Conservation (phyloP, 2,113 vertebrate species). For the Andinoacara biseriatus region DNA sequence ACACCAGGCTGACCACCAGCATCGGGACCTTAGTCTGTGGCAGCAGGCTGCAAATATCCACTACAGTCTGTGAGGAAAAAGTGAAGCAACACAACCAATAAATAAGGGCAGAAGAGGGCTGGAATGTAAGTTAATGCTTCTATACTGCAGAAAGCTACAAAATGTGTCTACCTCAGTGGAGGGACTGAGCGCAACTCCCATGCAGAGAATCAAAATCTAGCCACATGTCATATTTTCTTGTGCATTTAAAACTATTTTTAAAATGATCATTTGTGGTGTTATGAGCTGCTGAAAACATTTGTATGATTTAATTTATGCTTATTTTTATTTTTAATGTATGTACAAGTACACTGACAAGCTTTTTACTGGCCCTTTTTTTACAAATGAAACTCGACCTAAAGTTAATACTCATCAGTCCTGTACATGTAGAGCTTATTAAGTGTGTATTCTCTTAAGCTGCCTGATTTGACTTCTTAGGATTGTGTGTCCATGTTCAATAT, state of each 20-base stretch:
- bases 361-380: neutral
- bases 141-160: neutral
- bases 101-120: neutral
- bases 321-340: neutral
- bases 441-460: neutral
- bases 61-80: constrained; percentile 76
- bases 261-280: neutral
- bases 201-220: neutral
- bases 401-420: neutral
- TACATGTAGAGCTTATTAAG: neutral
- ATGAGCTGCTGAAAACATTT: neutral
- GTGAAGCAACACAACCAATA: neutral
- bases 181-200: neutral
- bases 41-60: constrained; percentile 83
- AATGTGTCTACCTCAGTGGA: too few relatives aligned
- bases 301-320: neutral
- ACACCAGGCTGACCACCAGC: constrained; percentile 83
- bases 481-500: neutral
- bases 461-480: neutral
- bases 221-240: neutral
- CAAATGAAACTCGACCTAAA: neutral
- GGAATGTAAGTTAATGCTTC: neutral
- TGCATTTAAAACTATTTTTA: too few relatives aligned
- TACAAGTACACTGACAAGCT: too few relatives aligned
- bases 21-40: constrained; percentile 80